These are phyloP conservation scores for Crotalus viridis DNA, from an alignment of 2,113 vertebrate species.

Conservation along the genomic window DNA sequence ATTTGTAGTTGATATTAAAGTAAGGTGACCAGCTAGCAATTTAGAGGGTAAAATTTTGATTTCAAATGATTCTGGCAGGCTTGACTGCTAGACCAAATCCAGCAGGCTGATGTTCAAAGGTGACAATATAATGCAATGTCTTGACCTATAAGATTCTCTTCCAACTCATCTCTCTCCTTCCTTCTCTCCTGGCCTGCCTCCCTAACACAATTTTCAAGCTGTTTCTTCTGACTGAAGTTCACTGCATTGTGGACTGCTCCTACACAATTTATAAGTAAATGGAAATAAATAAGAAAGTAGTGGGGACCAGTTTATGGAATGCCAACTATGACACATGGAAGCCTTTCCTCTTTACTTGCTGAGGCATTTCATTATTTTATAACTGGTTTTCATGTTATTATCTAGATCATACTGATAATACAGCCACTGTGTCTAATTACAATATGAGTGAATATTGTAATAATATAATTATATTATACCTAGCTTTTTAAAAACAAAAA, in stretches of 20 bases:
- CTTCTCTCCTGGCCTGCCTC: not conserved
- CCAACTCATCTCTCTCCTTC: not conserved
- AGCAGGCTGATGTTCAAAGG: not conserved
- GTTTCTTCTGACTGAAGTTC: not conserved
- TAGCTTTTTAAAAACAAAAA: not conserved
- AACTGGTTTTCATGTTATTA: not conserved
- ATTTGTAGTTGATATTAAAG: not conserved
- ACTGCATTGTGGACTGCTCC: not conserved
- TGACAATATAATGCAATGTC: not conserved
- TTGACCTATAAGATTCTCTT: not conserved
- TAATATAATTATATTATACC: not conserved
- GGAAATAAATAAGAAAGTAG: not conserved
- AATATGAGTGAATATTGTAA: not conserved
- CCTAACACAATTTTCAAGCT: not conserved
- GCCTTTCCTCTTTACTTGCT: not conserved
- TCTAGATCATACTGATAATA: not conserved
- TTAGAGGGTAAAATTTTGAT: not conserved
- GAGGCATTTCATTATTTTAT: not conserved
- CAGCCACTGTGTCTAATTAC: not conserved
- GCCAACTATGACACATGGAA: not conserved
- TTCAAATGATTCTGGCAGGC: not conserved
- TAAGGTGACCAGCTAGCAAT: not conserved
- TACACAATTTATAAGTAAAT: not conserved
- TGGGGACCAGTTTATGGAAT: not conserved
- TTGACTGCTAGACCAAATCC: not conserved